phyloP scores from a whole-genome alignment of 2,888 invertebrate species.

The Noctua janthe region DNA sequence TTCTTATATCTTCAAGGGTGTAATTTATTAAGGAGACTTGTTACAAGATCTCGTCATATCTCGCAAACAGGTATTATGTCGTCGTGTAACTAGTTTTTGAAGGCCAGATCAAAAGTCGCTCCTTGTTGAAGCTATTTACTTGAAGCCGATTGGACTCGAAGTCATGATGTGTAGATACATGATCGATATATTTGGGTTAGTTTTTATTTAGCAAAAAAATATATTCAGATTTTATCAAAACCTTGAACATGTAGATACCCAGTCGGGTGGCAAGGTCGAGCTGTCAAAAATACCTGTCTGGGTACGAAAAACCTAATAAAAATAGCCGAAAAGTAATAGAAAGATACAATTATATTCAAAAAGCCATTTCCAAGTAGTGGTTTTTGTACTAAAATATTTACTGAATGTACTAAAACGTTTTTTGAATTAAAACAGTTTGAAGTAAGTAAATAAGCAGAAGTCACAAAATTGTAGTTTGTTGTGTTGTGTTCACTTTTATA shows the following conservation, averaged over 20 bases:
- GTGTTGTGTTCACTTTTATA: not conserved
- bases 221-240: not conserved
- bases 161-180: not conserved
- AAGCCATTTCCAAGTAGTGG: not conserved
- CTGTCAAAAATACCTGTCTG: conserved; percentile 11
- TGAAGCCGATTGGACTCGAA: not conserved
- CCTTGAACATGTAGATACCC: conserved; percentile 10
- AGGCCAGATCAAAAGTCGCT: not conserved
- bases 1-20: not conserved
- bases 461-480: not conserved
- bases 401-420: not conserved
- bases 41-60: not conserved
- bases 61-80: not conserved
- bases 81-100: not conserved
- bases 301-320: not conserved
- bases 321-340: not conserved
- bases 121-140: not conserved
- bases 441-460: not conserved
- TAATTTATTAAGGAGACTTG: not conserved
- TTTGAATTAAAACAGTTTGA: not conserved
- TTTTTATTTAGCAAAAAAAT: not conserved
- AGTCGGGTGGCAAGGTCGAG: not conserved
- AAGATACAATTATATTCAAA: conserved; percentile 10
- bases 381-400: conserved; percentile 3
- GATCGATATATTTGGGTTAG: not conserved